Evolutionary conservation across 1,140 invertebrate genomes (phyloP).

Genomic region (Ostrea denselamellosa): DNA sequence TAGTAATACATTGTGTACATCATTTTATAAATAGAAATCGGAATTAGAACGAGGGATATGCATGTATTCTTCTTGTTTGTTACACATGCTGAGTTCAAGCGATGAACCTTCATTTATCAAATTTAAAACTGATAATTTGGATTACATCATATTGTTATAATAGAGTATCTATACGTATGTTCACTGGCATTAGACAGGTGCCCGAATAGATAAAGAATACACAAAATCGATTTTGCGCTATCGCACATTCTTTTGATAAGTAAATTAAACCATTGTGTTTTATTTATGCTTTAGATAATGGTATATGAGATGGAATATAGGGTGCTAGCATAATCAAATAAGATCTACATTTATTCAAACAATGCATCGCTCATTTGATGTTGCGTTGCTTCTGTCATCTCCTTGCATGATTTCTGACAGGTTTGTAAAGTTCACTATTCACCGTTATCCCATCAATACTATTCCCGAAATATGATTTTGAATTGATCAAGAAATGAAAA

Average conservation of each 20-base stretch:
- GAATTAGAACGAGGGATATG: no score
- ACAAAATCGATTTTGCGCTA: neutral
- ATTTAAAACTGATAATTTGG: neutral
- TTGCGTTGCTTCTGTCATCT: neutral
- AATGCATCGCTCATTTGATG: neutral
- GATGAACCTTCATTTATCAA: neutral
- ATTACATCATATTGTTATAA: neutral
- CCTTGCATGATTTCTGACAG: neutral
- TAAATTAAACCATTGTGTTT: constrained; percentile 12
- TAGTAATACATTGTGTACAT: no score
- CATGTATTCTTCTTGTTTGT: neutral
- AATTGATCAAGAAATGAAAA: neutral
- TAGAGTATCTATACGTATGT: neutral
- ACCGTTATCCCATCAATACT: neutral
- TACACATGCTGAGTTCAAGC: neutral
- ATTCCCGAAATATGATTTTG: neutral
- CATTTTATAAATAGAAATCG: no score
- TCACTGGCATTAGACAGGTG: neutral
- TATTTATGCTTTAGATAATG: neutral
- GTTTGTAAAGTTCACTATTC: neutral
- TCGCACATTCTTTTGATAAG: constrained; percentile 28
- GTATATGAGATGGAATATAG: neutral
- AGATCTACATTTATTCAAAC: neutral
- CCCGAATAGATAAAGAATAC: neutral
- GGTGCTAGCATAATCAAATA: neutral